Base-by-base conservation (phyloP, 2,888 invertebrate genomes). In the Drosophila anomalata region DNA sequence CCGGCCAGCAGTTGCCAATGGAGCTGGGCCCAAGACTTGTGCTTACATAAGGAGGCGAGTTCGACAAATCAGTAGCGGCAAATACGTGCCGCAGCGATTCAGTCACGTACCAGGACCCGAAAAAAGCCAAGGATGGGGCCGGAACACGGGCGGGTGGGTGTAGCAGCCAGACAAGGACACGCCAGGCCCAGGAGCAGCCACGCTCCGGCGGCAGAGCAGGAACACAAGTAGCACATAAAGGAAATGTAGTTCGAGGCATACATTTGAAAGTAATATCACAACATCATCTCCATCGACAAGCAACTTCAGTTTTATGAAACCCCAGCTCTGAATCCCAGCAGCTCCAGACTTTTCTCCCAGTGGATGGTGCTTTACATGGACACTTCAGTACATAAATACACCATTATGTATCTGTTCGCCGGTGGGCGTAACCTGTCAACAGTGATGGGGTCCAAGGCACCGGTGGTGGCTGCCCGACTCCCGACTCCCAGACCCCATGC, bases 101-200 rank as follows among this genome's bases (percentile, higher is more conserved):
- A 79, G 87, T 83, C 88, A 88, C 88, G 88, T 89, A 77, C 79
- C 75, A 75, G 67, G 68, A 77, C 77, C 68, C 29, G 58, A 71
- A 76, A 73, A 70, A 72, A 75, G 68, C 20, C n/a, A 9, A 12
- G 24, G 9, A 14, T 24, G 47, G 14, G 36, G 26, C 12, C 73
- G 71, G 44, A 44, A 31, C 57, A 65, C 51, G 39, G 20, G 62
- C 47, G 31, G 36, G 50, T 24, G 54, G 31, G 41, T 6, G 17
- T 31, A 36, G 51, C 29, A 39, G 33, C 36, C 52, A 29, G 41
- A 9, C 47, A 61, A 39, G 62, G 51, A 51, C 39, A 47, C 41
- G 47, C 39, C 41, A 26, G 17, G 68, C 14, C 39, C 26, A 54
- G 17, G 47, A 68, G 58, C 42, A 51, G 20, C 55, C 20, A 17